These are phyloP conservation scores for Acleris literana DNA, from an alignment of 2,888 invertebrate species.

Conservation along the genomic window DNA sequence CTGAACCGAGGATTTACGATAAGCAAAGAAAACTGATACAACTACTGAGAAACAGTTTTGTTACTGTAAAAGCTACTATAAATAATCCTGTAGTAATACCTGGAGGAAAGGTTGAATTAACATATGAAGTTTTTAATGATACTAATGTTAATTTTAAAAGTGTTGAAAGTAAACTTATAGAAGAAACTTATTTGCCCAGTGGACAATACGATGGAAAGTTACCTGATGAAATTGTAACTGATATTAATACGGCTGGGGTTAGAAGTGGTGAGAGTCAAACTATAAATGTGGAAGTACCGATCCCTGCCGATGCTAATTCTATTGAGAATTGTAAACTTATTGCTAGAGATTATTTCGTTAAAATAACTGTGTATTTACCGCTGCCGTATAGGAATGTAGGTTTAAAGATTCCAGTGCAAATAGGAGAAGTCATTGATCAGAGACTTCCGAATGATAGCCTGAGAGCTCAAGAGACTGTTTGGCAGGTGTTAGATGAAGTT, in stretches of 20 bases:
- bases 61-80: constrained; percentile 37
- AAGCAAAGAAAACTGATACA: constrained; percentile 35
- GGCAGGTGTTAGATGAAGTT: constrained; percentile 39
- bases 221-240: constrained; percentile 24
- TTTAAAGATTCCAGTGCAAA: constrained; percentile 39
- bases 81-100: constrained; percentile 35
- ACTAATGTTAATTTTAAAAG: constrained; percentile 37
- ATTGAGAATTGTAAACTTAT: constrained; percentile 37
- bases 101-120: constrained; percentile 35
- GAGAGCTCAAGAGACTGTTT: constrained; percentile 23
- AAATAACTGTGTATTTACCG: constrained; percentile 32
- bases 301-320: constrained; percentile 32
- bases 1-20: constrained; percentile 37
- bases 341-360: constrained; percentile 34
- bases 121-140: constrained; percentile 38
- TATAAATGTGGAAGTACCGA: constrained; percentile 29
- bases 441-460: background rate
- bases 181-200: constrained; percentile 30
- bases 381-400: constrained; percentile 27
- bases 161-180: constrained; percentile 34
- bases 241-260: constrained; percentile 25
- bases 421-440: constrained; percentile 25
- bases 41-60: constrained; percentile 31
- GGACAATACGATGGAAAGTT: constrained; percentile 13
- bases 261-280: constrained; percentile 29